phyloP scores from a whole-genome alignment of 2,797 vertebrate species.

The Pagetopsis macropterus region DNA sequence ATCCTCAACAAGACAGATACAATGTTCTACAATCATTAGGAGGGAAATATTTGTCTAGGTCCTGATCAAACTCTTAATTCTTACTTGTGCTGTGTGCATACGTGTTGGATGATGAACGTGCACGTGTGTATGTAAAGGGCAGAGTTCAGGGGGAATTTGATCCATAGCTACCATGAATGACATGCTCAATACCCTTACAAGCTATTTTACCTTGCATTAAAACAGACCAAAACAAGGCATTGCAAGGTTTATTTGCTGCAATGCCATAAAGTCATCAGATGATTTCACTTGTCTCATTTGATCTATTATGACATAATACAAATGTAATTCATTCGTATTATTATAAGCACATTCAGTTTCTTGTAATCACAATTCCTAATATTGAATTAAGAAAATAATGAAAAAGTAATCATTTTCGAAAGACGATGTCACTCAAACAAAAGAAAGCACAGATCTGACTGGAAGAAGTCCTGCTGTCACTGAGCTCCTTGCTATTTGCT shows the following conservation, averaged over 20 bases:
- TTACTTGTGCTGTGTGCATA: not conserved
- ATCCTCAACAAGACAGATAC: no score
- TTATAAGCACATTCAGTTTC: not conserved
- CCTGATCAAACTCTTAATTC: not conserved
- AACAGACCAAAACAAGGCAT: not conserved
- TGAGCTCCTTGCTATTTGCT: conserved; percentile 49
- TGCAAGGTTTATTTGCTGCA: not conserved
- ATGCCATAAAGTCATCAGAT: not conserved
- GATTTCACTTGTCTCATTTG: not conserved
- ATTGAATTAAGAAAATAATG: not conserved
- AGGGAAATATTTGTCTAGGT: not conserved
- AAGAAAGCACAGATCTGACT: not conserved
- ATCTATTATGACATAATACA: not conserved
- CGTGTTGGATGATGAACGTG: not conserved
- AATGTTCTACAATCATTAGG: not conserved
- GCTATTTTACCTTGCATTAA: conserved; percentile 1
- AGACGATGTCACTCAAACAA: not conserved
- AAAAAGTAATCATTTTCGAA: not conserved
- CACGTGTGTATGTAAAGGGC: conserved; percentile 20
- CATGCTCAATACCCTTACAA: not conserved
- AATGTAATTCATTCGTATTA: no score
- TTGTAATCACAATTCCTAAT: not conserved
- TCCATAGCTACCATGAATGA: not conserved
- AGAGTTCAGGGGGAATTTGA: conserved; percentile 45
- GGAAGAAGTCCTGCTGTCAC: conserved; percentile 21